Conservation (phyloP, 2,888 invertebrate species). For the Metopia argyrocephala region DNA sequence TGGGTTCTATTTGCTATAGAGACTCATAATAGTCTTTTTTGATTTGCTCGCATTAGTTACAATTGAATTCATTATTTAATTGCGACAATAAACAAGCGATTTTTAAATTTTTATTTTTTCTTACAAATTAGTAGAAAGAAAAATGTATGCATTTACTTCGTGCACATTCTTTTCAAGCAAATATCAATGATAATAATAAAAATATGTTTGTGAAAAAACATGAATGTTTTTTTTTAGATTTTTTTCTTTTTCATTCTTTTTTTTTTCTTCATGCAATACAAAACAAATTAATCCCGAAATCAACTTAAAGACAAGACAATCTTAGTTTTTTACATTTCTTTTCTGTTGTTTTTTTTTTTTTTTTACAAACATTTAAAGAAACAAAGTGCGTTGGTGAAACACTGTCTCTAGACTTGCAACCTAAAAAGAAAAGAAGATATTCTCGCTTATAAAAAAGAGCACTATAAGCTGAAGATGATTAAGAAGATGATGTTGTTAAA, state of each 20-base stretch:
- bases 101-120: neutral
- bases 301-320: conserved; percentile 71
- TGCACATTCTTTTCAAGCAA: neutral
- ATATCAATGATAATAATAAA: conserved; percentile 14
- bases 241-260: conserved; percentile 61
- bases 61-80: too few species aligned
- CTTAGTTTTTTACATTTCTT: conserved; percentile 13
- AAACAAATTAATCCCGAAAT: conserved; percentile 77
- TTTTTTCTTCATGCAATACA: conserved; percentile 64
- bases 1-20: too few species aligned
- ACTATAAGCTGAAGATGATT: conserved; percentile 1
- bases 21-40: too few species aligned
- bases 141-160: neutral
- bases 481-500: conserved; percentile 9
- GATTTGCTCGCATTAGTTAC: too few species aligned
- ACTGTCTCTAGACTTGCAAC: conserved; percentile 36
- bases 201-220: conserved; percentile 38
- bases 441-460: neutral
- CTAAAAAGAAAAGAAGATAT: conserved; percentile 8
- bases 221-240: conserved; percentile 60
- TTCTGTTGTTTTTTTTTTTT: conserved; percentile 4
- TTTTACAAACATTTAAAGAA: conserved; percentile 21
- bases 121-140: neutral
- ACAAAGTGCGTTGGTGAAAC: conserved; percentile 59
- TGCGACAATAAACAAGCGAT: neutral